These are phyloP conservation scores for Pogonocherus hispidulus DNA, from an alignment of 2,888 invertebrate species.

Conservation along the genomic window DNA sequence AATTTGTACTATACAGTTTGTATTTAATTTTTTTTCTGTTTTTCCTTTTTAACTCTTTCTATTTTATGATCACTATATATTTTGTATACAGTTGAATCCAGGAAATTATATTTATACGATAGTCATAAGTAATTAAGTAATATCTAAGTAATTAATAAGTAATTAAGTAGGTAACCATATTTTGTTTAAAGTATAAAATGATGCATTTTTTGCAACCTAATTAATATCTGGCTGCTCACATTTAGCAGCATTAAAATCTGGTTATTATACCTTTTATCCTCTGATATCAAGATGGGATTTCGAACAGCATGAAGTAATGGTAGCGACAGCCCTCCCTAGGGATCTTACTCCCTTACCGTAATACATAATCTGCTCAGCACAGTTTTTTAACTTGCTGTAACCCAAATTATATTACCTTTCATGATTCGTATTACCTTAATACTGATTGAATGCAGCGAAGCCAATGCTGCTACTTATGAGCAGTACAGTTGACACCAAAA, in stretches of 20 bases:
- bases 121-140: too few relatives aligned
- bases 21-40: too few relatives aligned
- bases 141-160: too few relatives aligned
- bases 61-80: too few relatives aligned
- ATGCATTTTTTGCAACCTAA: background rate
- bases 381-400: conserved; percentile 61
- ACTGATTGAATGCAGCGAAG: conserved; percentile 47
- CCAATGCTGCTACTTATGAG: conserved; percentile 42
- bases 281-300: conserved; percentile 21
- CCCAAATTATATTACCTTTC: conserved; percentile 61
- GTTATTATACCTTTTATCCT: conserved; percentile 16
- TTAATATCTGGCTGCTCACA: background rate
- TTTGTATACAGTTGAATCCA: too few relatives aligned
- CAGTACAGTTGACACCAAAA: conserved; percentile 32
- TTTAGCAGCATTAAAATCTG: background rate
- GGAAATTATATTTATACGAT: too few relatives aligned
- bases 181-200: background rate
- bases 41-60: too few relatives aligned
- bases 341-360: conserved; percentile 54
- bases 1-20: too few relatives aligned
- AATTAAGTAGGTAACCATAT: too few relatives aligned
- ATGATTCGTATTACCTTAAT: conserved; percentile 53
- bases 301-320: conserved; percentile 35
- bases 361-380: conserved; percentile 59
- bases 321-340: conserved; percentile 56